Conservation (phyloP, 2,797 vertebrate genomes). For the Botia kubotai region DNA sequence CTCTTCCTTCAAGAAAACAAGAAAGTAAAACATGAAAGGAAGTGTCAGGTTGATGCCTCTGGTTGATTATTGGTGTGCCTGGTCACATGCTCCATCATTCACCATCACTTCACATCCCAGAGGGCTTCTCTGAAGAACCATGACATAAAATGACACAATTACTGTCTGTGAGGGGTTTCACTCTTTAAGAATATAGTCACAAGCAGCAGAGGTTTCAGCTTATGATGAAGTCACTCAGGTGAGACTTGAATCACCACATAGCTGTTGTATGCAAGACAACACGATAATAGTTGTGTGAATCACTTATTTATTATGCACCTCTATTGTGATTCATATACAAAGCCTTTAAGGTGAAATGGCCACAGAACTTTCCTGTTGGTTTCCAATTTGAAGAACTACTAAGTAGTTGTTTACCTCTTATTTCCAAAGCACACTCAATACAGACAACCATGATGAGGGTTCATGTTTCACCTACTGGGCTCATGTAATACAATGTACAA, state of each 20-base stretch:
- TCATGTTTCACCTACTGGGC: not conserved
- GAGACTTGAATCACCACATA: constrained; percentile 1
- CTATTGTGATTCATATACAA: not conserved
- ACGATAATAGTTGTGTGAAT: not conserved
- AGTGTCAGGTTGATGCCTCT: not conserved
- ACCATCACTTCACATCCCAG: not conserved
- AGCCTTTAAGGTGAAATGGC: not conserved
- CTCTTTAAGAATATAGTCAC: not conserved
- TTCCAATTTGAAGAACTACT: not conserved
- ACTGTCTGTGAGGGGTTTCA: not conserved
- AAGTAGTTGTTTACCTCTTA: not conserved
- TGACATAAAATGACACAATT: constrained; percentile 5
- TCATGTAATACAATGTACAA: too few relatives aligned
- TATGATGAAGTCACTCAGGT: not conserved
- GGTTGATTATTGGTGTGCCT: not conserved
- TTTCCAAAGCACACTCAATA: not conserved
- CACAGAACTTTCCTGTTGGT: not conserved
- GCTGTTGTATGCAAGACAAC: not conserved
- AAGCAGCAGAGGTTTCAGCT: constrained; percentile 10
- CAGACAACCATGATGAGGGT: too few relatives aligned
- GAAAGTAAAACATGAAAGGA: not conserved
- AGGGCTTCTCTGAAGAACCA: not conserved
- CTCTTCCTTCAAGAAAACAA: not conserved
- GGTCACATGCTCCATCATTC: not conserved
- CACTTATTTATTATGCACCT: not conserved